Base-by-base conservation (phyloP, 2,797 vertebrate genomes). In the Danio choprae region DNA sequence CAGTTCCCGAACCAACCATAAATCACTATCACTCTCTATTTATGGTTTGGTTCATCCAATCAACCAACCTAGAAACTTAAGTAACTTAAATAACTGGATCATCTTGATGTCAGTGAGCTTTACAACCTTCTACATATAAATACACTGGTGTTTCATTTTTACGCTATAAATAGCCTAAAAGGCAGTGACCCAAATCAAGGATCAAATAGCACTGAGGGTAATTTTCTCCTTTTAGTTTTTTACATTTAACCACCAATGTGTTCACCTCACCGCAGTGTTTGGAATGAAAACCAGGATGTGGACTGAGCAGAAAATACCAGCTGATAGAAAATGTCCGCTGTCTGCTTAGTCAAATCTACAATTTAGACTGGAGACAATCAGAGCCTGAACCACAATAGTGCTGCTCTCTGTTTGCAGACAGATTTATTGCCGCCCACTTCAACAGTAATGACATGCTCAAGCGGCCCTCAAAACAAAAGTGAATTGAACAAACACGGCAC, bases 231-330 rank as follows among this genome's bases (percentile, higher is more conserved):
- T 18, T 60, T 51, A 64, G 58, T 18, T 20, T 22, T 15, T n/a
- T 29, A 6, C 4, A 55, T 68, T 55, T 11, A 81, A 41, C 5
- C 11, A 13, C 8, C 50, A 38, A 43, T 18, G 12, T 43, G 4
- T 79, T 65, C 20, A 72, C 4, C 46, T 81, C 48, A 68, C 38
- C 56, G n/a, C 8, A 74, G 41, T 60, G 36, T 50, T 46, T 38
- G 20, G 40, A 58, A 15, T n/a, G 22, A 22, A 38, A 80, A 63
- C n/a, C 44, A 75, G 72, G 64, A 69, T 81, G 63, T 53, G 38
- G 41, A 44, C 56, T 64, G 56, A n/a, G 44, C 9, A 1, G 55
- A 71, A 73, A 80, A 80, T 40, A 50, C 18, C 68, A 50, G 20
- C 65, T 72, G 44, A 43, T 56, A 22, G 73, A 62, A 75, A 70